Evolutionary conservation across 2,113 vertebrate species (phyloP), one percentile per base, ranked within the genome.

Genomic region (Etia nguti): DNA sequence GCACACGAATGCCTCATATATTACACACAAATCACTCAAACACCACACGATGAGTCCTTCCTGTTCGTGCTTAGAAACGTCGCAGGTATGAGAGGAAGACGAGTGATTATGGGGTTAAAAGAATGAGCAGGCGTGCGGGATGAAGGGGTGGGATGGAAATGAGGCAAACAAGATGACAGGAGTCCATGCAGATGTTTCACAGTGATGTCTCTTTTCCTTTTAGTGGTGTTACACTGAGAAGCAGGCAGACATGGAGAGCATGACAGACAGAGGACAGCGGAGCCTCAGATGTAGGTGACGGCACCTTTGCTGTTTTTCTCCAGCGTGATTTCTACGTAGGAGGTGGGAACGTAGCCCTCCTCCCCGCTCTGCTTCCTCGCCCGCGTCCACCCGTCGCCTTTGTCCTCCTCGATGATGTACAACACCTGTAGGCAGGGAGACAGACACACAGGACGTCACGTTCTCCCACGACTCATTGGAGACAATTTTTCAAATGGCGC

Each of bases 251-350:
- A 79, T 16, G 85, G 59, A 79, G 81, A 77, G 75, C 31, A 31
- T 6, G 88, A 90, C 68, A 87, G 89, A 84, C 56, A 89, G 48
- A 84, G 20, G 85, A 87, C 68, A 65, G 85, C 13, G 86, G 10
- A 81, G 94, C 95, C 79, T 98, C 98, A 99, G 96, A 99, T 99
- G 97, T 99, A 99, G 94, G 99, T 99, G 97, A 99, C 99, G 95
- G 99, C 99, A 99, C 98, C 98, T 99, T 99, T 99, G 97, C 98
- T 98, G 97, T 97, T 98, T 96, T 97, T 99, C 97, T 99, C 98
- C 97, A 99, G 94, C 79, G 98, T 98, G 96, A 99, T 98, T 94
- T 99, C 98, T 96, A 99, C 98, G 93, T 99, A 99, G 88, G 98
- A 98, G 5, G 98, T 99, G 93, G 99, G 99, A 80, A 99, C 98